Evolutionary conservation across 1,140 invertebrate species (phyloP).

Genomic region (Drosophila mayri): DNA sequence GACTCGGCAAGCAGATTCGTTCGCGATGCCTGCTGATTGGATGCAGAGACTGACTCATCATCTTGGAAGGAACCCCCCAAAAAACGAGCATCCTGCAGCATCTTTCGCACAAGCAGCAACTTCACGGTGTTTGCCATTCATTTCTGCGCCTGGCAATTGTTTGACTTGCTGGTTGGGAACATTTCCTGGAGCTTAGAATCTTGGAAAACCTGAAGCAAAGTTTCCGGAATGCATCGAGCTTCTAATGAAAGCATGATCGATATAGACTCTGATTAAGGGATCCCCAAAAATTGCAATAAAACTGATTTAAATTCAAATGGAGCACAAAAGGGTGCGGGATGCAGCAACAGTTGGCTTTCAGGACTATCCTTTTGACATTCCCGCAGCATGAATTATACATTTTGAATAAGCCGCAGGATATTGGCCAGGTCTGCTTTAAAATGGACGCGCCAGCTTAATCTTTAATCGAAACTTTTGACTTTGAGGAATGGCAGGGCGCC

Average conservation of each 20-base stretch:
- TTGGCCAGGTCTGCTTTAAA: constrained; percentile 11
- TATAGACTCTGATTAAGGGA: not conserved
- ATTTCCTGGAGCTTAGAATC: not conserved
- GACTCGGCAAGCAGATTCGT: constrained; percentile 39
- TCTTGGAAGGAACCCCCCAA: not conserved
- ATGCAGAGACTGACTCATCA: too few species aligned
- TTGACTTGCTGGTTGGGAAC: constrained; percentile 5
- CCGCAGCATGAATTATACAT: constrained; percentile 15
- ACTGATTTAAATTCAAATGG: not conserved
- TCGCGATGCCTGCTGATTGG: constrained; percentile 31
- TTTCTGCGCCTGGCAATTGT: constrained; percentile 17
- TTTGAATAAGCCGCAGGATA: constrained; percentile 18
- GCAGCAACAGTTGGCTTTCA: constrained; percentile 41
- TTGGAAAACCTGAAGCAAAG: not conserved
- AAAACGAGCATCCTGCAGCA: not conserved
- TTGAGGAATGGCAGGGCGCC: constrained; percentile 34
- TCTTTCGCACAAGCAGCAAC: not conserved
- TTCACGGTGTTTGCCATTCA: constrained; percentile 12
- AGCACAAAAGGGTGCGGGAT: not conserved
- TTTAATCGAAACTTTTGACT: constrained; percentile 64
- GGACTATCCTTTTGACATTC: constrained; percentile 2
- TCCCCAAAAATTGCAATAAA: not conserved
- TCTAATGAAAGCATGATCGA: not conserved
- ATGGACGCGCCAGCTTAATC: constrained; percentile 44
- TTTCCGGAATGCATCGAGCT: not conserved